These are phyloP conservation scores for Reticulitermes speratus DNA, from an alignment of 1,140 invertebrate genomes.

Conservation along the genomic window DNA sequence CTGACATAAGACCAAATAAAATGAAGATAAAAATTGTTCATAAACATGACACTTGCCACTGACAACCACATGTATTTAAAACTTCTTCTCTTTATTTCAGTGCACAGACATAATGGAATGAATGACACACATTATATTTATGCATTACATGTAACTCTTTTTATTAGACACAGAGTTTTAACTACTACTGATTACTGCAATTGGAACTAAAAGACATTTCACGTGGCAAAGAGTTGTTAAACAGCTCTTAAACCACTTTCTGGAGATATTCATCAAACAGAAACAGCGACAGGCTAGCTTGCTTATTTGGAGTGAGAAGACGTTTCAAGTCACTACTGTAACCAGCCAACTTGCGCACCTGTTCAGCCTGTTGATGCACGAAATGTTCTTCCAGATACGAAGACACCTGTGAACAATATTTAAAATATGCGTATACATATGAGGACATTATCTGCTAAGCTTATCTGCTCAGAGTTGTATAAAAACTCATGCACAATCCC, in stretches of 20 bases:
- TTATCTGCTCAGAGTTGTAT: neutral
- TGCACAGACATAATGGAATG: neutral
- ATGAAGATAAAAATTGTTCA: neutral
- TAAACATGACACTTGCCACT: neutral
- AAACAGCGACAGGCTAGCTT: conserved; percentile 64
- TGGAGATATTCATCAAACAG: conserved; percentile 77
- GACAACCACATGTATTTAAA: neutral
- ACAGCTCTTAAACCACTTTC: conserved; percentile 45
- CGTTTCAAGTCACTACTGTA: conserved; percentile 69
- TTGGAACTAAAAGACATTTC: neutral
- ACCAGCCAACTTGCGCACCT: conserved; percentile 66
- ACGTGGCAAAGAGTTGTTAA: neutral
- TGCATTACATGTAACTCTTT: neutral
- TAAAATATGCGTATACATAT: neutral
- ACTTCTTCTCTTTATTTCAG: neutral
- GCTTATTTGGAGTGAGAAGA: conserved; percentile 56
- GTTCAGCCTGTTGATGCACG: conserved; percentile 63
- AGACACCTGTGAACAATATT: conserved; percentile 51
- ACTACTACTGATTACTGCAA: too few relatives aligned
- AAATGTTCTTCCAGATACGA: conserved; percentile 75
- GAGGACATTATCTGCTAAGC: too few relatives aligned
- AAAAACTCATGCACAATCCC: neutral
- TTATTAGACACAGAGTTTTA: neutral
- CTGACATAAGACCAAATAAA: too few relatives aligned
- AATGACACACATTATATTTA: too few relatives aligned